Conservation (phyloP, 1,140 invertebrate genomes). For the Nymphalis io region DNA sequence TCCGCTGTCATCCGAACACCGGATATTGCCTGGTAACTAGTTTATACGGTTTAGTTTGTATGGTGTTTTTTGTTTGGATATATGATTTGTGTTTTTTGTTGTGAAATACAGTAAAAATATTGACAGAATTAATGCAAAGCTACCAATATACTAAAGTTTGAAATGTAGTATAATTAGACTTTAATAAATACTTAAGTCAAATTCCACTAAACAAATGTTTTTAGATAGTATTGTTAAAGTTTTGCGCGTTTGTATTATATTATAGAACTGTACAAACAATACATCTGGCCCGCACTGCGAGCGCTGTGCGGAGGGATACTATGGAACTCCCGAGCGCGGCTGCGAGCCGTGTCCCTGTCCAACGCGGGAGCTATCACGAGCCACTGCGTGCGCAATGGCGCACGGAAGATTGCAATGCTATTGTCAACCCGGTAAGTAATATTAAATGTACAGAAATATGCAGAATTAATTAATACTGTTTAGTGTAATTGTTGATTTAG, state of each 20-base stretch:
- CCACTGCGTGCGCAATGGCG: slow-evolving; percentile 84
- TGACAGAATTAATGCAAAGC: too few species aligned
- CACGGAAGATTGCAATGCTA: slow-evolving; percentile 83
- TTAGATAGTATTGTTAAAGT: neutral
- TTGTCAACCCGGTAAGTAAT: slow-evolving; percentile 83
- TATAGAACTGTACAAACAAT: slow-evolving; percentile 90
- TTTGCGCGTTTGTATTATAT: neutral
- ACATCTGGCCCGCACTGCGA: slow-evolving; percentile 90
- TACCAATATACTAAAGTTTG: too few species aligned
- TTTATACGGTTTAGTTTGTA: neutral
- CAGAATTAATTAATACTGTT: too few species aligned
- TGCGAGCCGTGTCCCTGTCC: slow-evolving; percentile 95
- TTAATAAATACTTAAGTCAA: neutral
- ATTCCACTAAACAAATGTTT: neutral
- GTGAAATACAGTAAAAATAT: too few species aligned
- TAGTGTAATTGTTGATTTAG: too few species aligned
- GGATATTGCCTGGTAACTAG: slow-evolving; percentile 89
- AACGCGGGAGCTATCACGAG: slow-evolving; percentile 86
- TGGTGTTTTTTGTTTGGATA: neutral
- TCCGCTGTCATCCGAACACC: slow-evolving; percentile 90
- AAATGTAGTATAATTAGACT: too few species aligned
- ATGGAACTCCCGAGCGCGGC: slow-evolving; percentile 87
- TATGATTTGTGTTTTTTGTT: neutral
- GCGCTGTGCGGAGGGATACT: slow-evolving; percentile 90
- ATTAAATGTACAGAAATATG: neutral